Evolutionary conservation across 1,140 invertebrate genomes (phyloP), one percentile per base, ranked within the genome.

Genomic region (Anoplolepis gracilipes): DNA sequence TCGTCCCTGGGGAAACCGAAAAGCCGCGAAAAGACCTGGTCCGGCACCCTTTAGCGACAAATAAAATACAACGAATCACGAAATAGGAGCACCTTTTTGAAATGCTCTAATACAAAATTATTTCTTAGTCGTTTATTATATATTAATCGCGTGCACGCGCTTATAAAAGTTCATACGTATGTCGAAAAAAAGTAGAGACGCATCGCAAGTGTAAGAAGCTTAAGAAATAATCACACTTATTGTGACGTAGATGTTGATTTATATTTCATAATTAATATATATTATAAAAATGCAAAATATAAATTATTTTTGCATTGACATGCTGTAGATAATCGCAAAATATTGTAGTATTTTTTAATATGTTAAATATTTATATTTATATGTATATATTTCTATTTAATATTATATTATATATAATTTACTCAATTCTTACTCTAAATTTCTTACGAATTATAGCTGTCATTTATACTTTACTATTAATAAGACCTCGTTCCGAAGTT

Each of bases 51-150:
- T 70, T 22, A 30, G 46, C 33, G 49, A 88, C 87, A 75, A 89
- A 90, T 90, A 90, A 89, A 87, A 89, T 89, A 89, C 89, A 89
- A 87, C 75, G 70, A 89, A 75, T 64, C 39, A 25, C 84, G 22
- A 55, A 67, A 67, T 53, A 64, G 33, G 19, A 1, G 19, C 30
- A 33, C 11, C 33, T 78, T 33, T 64, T 7, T 11, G 2, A 73
- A 53, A n/a, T 28, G 42, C 36, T 2, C 19, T 11, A 33, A 28
- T 11, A n/a, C 3, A 3, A 59, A 73, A 59, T 73, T 53, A n/a
- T 11, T 19, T 28, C 10, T 39, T 30, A n/a, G 11, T 53, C 30
- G n/a, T 11, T 53, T 11, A 16, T 53, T 6, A 49, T n/a, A 19
- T 19, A 5, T 7, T 55, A 19, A 55, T n/a, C 3, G 13, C 8